Evolutionary conservation across 1,140 invertebrate genomes (phyloP), one percentile per base, ranked within the genome.

Genomic region (Pogonognathellus flavescens): DNA sequence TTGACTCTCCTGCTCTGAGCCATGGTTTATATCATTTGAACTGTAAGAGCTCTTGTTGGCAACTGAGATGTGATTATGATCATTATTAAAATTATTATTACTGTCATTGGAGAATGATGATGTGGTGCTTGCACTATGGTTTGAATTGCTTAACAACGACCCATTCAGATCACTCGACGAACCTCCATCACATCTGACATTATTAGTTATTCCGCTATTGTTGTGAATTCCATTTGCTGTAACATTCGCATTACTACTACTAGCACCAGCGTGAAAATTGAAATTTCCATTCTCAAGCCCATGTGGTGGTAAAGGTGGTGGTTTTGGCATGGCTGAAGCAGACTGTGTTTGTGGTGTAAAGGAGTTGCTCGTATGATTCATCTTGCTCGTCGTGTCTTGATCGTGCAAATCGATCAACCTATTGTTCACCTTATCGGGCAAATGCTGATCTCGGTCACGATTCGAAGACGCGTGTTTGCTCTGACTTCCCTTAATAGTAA

Each of bases 401-500:
- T 76, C 70, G 70, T 76, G 70, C 70, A 76, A 76, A 76, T 76
- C 70, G 41, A 76, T 76, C 80, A 81, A 18, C 50, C 80, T 59
- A 81, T 83, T 83, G 82, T 83, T 83, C 55, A 57, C 59, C 59
- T 83, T 83, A 83, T 83, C 82, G 31, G 82, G 20, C 14, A 18
- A 66, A 41, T 25, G 82, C 18, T 83, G 82, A 60, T 62, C 57
- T 83, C 82, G 20, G 82, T 83, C 82, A 62, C 82, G 82, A 83
- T 57, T 60, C 52, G 31, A 81, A 81, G 80, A 81, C 80, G 52
- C 53, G 80, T 81, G 80, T 55, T 81, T 81, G 80, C 52, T 83
- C 82, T 83, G 82, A 53, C 80, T 81, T 31, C 41, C 25, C 55
- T 81, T 80, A 25, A 14, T 80, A 18, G 20, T 22, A 10, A 81